These are phyloP conservation scores for Acheta domesticus DNA, from an alignment of 2,888 invertebrate species.

Conservation along the genomic window DNA sequence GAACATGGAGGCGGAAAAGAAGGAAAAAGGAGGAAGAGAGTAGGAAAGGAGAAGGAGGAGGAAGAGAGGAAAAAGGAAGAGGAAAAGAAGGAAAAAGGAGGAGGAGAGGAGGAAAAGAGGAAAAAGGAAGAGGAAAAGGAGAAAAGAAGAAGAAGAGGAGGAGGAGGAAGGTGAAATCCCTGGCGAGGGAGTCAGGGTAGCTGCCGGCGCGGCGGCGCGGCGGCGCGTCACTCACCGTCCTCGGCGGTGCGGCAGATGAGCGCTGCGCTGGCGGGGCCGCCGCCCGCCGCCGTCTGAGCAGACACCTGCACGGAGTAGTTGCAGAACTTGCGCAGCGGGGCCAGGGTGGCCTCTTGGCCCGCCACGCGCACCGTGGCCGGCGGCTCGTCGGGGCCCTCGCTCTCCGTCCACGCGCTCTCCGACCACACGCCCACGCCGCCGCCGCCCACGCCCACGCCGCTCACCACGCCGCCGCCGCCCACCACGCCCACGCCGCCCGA, in stretches of 20 bases:
- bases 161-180: too few species aligned
- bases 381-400: background rate
- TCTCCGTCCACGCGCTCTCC: background rate
- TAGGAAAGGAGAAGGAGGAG: too few species aligned
- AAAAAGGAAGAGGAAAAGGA: too few species aligned
- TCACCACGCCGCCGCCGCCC: constrained; percentile 30
- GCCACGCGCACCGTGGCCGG: constrained; percentile 38
- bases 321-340: constrained; percentile 47
- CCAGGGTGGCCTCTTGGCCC: constrained; percentile 36
- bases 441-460: background rate
- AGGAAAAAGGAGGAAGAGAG: too few species aligned
- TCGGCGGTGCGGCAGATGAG: constrained; percentile 46
- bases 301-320: constrained; percentile 51
- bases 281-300: constrained; percentile 50
- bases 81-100: too few species aligned
- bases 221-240: constrained; percentile 47
- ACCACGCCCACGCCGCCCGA: too few species aligned
- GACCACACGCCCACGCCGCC: background rate
- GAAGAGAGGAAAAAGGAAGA: too few species aligned
- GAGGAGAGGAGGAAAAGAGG: too few species aligned
- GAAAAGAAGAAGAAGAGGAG: too few species aligned
- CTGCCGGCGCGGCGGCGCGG: too few species aligned
- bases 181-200: constrained; percentile 46
- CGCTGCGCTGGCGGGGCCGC: constrained; percentile 47
- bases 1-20: too few species aligned